Percentiles rank a stretch among this genome's conserved stretches.
Evolutionary conservation across 2,888 invertebrate species (phyloP).

Genomic region (Petrolisthes manimaculis): DNA sequence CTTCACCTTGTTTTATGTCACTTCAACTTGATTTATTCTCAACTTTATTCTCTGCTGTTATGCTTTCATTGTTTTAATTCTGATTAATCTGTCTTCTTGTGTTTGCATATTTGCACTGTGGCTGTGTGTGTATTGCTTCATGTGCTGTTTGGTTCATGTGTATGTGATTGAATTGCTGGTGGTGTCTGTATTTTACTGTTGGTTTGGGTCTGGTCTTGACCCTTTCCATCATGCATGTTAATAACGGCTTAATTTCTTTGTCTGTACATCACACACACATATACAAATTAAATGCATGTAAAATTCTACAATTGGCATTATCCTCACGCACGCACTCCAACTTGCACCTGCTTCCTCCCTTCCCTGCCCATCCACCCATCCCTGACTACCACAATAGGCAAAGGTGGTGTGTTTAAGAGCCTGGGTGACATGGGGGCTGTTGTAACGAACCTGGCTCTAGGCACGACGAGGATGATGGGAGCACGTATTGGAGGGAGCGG

Average conservation of each 20-base stretch:
- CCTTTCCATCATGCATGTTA: too few relatives aligned
- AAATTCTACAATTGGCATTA: background rate
- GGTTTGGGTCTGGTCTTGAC: too few relatives aligned
- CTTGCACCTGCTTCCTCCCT: background rate
- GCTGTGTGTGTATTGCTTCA: background rate
- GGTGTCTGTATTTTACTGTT: too few relatives aligned
- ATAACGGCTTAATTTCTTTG: too few relatives aligned
- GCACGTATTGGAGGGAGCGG: constrained; percentile 72
- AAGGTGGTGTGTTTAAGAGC: constrained; percentile 87
- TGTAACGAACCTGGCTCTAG: constrained; percentile 88
- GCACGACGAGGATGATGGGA: constrained; percentile 77
- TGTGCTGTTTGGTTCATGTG: too few relatives aligned
- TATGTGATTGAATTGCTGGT: too few relatives aligned
- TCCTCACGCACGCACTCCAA: background rate
- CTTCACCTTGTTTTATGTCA: background rate
- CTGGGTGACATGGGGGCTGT: constrained; percentile 94
- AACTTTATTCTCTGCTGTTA: background rate
- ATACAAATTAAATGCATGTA: background rate
- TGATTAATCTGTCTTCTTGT: background rate
- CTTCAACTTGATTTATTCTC: background rate
- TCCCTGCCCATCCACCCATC: background rate
- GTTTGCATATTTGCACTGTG: background rate
- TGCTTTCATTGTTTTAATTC: background rate
- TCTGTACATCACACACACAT: background rate
- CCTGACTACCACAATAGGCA: constrained; percentile 75